Evolutionary conservation across 1,140 invertebrate species (phyloP).

Genomic region (Kradibia gibbosae): DNA sequence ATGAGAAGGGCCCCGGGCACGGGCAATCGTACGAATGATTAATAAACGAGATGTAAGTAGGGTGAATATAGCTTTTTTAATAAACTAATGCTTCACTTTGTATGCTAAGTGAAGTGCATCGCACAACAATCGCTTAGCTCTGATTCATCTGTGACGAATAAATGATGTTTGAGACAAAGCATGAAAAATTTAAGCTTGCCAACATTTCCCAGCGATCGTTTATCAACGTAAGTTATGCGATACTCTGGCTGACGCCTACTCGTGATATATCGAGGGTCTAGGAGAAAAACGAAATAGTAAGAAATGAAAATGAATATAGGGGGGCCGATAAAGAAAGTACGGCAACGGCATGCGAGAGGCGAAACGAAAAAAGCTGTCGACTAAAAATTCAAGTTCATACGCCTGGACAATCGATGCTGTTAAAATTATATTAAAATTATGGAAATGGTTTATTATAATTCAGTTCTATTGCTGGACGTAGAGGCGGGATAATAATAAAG

Average conservation of each 20-base stretch:
- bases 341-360: background rate
- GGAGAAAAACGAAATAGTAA: conserved; percentile 14
- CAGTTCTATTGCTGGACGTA: background rate
- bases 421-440: background rate
- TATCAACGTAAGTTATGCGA: conserved; percentile 45
- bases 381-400: conserved; percentile 9
- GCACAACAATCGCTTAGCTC: conserved; percentile 18
- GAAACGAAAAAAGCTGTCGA: background rate
- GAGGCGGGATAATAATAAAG: background rate
- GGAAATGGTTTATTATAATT: background rate
- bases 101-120: conserved; percentile 3
- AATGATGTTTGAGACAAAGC: conserved; percentile 34
- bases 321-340: background rate
- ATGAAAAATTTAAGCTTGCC: conserved; percentile 28
- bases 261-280: conserved; percentile 41
- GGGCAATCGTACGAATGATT: background rate
- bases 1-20: too few relatives aligned
- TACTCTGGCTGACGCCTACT: conserved; percentile 40
- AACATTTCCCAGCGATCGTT: conserved; percentile 34
- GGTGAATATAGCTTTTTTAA: background rate
- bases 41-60: background rate
- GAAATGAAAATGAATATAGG: conserved; percentile 3
- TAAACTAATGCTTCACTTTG: background rate
- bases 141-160: conserved; percentile 39
- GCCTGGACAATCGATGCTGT: background rate